These are phyloP conservation scores for Electrophaes corylata DNA, from an alignment of 2,888 invertebrate species.

Conservation along the genomic window DNA sequence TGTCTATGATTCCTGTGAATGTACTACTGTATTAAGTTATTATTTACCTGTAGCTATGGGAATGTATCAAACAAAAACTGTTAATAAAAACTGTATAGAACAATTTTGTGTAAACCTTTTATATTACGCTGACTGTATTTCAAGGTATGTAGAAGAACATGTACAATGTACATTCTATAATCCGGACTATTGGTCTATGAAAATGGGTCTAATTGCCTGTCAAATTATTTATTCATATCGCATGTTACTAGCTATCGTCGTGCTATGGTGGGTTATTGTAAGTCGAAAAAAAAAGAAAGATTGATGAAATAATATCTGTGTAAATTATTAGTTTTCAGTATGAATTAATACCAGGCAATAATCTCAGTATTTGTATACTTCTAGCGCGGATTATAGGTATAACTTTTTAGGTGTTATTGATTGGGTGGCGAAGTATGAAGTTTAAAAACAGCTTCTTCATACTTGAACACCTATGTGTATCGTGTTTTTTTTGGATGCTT, in stretches of 20 bases:
- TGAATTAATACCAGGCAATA: no score
- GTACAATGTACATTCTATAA: background rate
- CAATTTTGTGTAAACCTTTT: conserved; percentile 14
- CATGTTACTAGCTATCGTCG: no score
- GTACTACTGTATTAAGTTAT: conserved; percentile 13
- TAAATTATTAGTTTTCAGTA: no score
- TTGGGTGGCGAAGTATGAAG: no score
- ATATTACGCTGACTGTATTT: conserved; percentile 1
- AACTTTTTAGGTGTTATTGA: background rate
- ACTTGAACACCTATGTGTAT: no score
- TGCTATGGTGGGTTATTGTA: no score
- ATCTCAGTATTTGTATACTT: background rate
- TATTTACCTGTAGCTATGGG: conserved; percentile 29
- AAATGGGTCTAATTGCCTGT: background rate
- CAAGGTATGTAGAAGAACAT: conserved; percentile 25
- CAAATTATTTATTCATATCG: no score
- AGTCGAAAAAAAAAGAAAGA: no score
- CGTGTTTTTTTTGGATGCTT: no score
- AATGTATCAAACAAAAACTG: conserved; percentile 46
- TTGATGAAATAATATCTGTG: no score
- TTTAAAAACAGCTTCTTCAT: no score
- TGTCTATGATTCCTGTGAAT: conserved; percentile 6
- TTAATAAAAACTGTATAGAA: conserved; percentile 21
- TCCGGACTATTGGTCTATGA: background rate
- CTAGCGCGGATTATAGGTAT: background rate